Evolutionary conservation across 92 coral and sea anemone genomes (phyloP), one percentile per base, ranked within the genome.

Genomic region (Plumapathes pennacea): DNA sequence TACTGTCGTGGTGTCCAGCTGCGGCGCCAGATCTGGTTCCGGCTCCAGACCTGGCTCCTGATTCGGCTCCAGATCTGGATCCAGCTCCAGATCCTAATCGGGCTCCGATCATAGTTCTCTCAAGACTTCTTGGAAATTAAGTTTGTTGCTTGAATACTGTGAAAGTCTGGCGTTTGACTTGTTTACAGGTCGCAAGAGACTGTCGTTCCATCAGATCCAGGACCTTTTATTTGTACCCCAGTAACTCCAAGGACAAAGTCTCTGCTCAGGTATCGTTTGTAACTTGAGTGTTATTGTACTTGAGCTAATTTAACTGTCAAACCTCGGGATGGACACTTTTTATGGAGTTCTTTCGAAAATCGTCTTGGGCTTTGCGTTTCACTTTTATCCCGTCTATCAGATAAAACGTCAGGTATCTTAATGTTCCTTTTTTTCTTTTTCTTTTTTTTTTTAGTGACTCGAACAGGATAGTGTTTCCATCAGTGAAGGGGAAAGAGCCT

Each of bases 161-260:
- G n/a, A 36, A 9, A 36, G 10, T 36, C 41, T n/a, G 41, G n/a
- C n/a, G n/a, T n/a, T n/a, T n/a, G n/a, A n/a, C n/a, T n/a, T 58
- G 9, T 32, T 58, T 46, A 62, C 47, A 80, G 87, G 46, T 26
- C 62, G 25, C 67, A 29, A 43, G 43, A 26, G 19, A 70, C 60
- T 5, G 69, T 67, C 10, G 66, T 63, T 25, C 60, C 64, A 10
- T 56, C 67, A 34, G 57, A 76, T 41, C 64, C 85, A 5, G 84
- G 64, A 19, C 89, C 98, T 8, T 92, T 92, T 46, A 80, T 86
- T 18, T 78, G 98, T 36, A 92, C 98, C 29, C 96, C 98, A 4
- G 71, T 79, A 18, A 81, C 94, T n/a, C 86, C 88, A 49, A 77
- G 60, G 46, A 52, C 90, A 14, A 92, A 73, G 60, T 67, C 79